Percentiles rank a stretch among this genome's conserved stretches.
Evolutionary conservation across 2,797 vertebrate species (phyloP).

Genomic region (Percopsis omiscomaycus): DNA sequence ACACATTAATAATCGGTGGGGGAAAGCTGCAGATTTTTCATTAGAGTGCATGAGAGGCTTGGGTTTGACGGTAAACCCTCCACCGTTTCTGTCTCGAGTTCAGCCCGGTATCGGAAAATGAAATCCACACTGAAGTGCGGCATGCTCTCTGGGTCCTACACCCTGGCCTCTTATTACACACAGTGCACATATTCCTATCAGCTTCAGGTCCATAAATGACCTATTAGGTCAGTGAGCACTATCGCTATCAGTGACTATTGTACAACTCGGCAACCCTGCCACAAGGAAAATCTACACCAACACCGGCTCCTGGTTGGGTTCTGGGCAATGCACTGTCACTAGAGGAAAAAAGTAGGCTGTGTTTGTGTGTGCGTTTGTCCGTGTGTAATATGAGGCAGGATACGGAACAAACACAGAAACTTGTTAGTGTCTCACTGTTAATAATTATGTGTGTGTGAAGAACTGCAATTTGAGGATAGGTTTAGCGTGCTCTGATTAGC

Average conservation of each 20-base stretch:
- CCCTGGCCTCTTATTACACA: slow-evolving; percentile 2
- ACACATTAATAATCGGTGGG: not conserved
- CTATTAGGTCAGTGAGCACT: slow-evolving; percentile 13
- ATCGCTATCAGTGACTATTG: slow-evolving; percentile 45
- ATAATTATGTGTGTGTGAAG: no score
- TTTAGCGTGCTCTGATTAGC: no score
- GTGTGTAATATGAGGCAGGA: no score
- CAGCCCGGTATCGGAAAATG: slow-evolving; percentile 32
- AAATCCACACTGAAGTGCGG: slow-evolving; percentile 11
- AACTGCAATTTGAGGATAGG: no score
- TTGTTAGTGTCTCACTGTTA: no score
- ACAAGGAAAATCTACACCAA: slow-evolving; percentile 41
- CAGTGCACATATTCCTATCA: slow-evolving; percentile 22
- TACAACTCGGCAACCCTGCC: not conserved
- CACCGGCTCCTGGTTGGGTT: slow-evolving; percentile 9
- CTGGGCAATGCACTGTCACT: not conserved
- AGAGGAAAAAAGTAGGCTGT: not conserved
- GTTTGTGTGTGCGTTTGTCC: not conserved
- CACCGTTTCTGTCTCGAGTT: slow-evolving; percentile 19
- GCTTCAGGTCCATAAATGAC: not conserved
- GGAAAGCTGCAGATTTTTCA: not conserved
- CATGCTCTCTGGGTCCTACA: slow-evolving; percentile 9
- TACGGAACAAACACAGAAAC: no score
- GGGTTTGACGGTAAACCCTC: slow-evolving; percentile 9
- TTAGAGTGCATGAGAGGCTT: not conserved